Evolutionary conservation across 2,113 vertebrate species (phyloP).

Genomic region (Brachionichthys hirsutus): DNA sequence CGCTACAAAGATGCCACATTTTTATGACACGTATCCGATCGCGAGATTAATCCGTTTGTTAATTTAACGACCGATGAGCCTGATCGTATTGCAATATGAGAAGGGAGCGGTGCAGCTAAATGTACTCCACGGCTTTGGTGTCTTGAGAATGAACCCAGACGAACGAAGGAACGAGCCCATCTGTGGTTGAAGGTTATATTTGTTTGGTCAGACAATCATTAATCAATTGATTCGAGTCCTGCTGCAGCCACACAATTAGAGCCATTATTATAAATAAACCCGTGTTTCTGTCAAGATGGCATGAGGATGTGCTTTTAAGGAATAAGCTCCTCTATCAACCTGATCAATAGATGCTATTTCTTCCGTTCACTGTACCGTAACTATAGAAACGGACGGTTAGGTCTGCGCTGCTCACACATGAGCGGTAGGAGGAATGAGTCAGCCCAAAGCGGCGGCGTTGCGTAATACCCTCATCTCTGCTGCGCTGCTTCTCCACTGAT

Average conservation of each 20-base stretch:
- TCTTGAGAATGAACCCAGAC: too few relatives aligned
- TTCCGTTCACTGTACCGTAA: conserved; percentile 47
- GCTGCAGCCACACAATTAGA: not conserved
- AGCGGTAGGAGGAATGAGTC: conserved; percentile 48
- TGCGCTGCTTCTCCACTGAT: conserved; percentile 28
- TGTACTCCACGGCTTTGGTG: too few relatives aligned
- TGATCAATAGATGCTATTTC: conserved; percentile 47
- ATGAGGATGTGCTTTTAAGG: not conserved
- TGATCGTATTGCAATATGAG: not conserved
- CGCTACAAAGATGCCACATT: not conserved
- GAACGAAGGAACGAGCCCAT: not conserved
- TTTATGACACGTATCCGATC: not conserved
- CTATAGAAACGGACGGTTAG: conserved; percentile 67
- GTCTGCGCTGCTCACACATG: conserved; percentile 17
- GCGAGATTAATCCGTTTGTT: not conserved
- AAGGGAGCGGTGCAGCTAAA: not conserved
- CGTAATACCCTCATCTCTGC: conserved; percentile 55
- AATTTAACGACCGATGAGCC: not conserved
- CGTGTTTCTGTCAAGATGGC: not conserved
- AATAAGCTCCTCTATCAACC: conserved; percentile 45
- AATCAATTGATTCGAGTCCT: not conserved
- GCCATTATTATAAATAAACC: not conserved
- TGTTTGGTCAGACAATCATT: not conserved
- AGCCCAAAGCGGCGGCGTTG: conserved; percentile 53
- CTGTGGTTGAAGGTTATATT: not conserved